phyloP scores from a whole-genome alignment of 2,888 invertebrate species.

The Acanthococcus lagerstroemiae region DNA sequence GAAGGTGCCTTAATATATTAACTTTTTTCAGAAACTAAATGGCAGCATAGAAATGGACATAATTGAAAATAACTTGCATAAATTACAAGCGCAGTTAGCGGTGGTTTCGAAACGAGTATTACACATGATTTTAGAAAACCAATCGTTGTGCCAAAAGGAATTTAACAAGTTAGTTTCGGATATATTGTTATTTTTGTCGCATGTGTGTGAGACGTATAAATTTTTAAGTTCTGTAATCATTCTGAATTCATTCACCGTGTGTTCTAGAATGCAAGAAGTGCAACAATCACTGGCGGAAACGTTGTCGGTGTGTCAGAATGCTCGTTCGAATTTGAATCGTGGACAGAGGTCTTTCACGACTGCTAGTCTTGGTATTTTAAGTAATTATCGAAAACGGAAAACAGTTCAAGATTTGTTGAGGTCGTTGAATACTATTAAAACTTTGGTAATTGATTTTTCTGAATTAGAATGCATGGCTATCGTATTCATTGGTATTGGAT shows the following conservation, averaged over 20 bases:
- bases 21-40: slow-evolving; percentile 59
- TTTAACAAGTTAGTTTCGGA: slow-evolving; percentile 53
- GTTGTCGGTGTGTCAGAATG: slow-evolving; percentile 58
- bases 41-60: slow-evolving; percentile 54
- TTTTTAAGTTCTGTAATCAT: no score
- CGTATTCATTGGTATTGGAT: no score
- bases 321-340: slow-evolving; percentile 59
- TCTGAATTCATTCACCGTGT: neutral
- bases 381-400: slow-evolving; percentile 82
- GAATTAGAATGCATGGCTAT: no score
- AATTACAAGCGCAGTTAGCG: slow-evolving; percentile 66
- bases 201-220: no score
- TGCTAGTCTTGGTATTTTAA: slow-evolving; percentile 76
- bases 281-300: slow-evolving; percentile 60
- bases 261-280: slow-evolving; percentile 54
- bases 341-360: slow-evolving; percentile 75
- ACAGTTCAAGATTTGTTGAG: slow-evolving; percentile 68
- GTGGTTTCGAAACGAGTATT: slow-evolving; percentile 90
- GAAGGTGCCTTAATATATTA: no score
- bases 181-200: no score
- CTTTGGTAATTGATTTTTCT: slow-evolving; percentile 58
- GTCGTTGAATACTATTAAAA: slow-evolving; percentile 68
- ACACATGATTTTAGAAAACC: slow-evolving; percentile 83
- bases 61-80: slow-evolving; percentile 63
- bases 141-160: slow-evolving; percentile 75